Evolutionary conservation across 2,113 vertebrate genomes (phyloP), one percentile per base, ranked within the genome.

Genomic region (Odobenus rosmarus): DNA sequence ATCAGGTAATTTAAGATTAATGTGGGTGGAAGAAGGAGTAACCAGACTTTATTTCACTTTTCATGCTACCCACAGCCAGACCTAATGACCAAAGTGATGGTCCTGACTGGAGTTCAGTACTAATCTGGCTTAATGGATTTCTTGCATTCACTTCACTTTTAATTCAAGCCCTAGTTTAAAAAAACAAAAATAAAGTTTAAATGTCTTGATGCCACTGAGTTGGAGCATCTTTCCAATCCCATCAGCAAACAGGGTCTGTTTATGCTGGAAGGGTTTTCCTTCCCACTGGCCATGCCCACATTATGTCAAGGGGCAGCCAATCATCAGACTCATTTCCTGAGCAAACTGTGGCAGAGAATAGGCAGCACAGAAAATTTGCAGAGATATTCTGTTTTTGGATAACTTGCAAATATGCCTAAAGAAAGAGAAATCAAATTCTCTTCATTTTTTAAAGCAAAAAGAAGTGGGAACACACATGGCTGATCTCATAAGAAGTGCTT

Each of bases 41-140:
- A 10, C 53, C 86, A 33, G 96, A 42, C 93, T 95, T 61, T 31
- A 61, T 67, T 84, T 64, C n/a, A 26, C 42, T 62, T 55, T 39
- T 59, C 1, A 0, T 64, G 12, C 61, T 51, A 12, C 39, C 42
- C 49, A 1, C 79, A 53, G 77, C 81, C 24, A 74, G 55, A 18
- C 3, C 55, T 88, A 57, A 92, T 49, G 90, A 74, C 87, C 49
- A 1, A 0, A 49, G 88, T 26, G 74, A 80, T 7, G n/a, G 74
- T 59, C 84, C 28, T 79, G 84, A 95, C 77, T 69, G 64, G 49
- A 85, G 85, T 31, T 93, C 95, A 82, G n/a, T 91, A 95, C 80
- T 69, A 94, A 96, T 93, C 95, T 67, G 26, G n/a, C 71, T 51
- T 76, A 83, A 69, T 42, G 88, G 94, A 69, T 95, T 86, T 79